Conservation (phyloP, 2,888 invertebrate genomes). For the Nomada lathburiana region DNA sequence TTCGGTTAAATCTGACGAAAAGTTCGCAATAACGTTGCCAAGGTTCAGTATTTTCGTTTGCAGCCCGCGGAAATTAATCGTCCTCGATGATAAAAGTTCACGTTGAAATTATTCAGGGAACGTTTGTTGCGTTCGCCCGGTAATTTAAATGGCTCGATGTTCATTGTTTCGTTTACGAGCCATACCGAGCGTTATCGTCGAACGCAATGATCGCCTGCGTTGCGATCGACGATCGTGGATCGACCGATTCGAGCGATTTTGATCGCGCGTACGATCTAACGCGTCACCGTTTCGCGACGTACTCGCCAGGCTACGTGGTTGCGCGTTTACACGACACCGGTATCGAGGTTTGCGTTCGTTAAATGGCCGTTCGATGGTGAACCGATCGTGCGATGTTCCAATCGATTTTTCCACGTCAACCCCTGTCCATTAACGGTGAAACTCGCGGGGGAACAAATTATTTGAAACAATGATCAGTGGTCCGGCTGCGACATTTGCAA, state of each 20-base stretch:
- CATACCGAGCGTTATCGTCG: slow-evolving; percentile 10
- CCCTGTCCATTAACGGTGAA: neutral
- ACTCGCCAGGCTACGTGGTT: slow-evolving; percentile 30
- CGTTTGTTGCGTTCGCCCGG: slow-evolving; percentile 28
- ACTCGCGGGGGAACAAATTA: neutral
- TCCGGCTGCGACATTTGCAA: neutral
- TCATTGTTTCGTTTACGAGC: neutral
- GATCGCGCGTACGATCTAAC: slow-evolving; percentile 41
- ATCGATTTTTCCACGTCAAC: slow-evolving; percentile 12
- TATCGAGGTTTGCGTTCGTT: slow-evolving; percentile 42
- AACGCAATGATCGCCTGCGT: neutral
- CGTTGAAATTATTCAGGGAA: slow-evolving; percentile 39
- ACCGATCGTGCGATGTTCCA: neutral
- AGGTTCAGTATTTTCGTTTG: slow-evolving; percentile 10
- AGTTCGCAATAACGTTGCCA: neutral
- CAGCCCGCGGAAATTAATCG: slow-evolving; percentile 5
- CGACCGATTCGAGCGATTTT: slow-evolving; percentile 43
- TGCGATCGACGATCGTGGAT: slow-evolving; percentile 15
- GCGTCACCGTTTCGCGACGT: slow-evolving; percentile 51
- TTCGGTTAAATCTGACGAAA: neutral
- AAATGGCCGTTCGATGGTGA: slow-evolving; percentile 34
- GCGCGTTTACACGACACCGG: slow-evolving; percentile 23
- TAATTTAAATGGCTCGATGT: slow-evolving; percentile 28
- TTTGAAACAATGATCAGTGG: too few relatives aligned
- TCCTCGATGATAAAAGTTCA: slow-evolving; percentile 24